Evolutionary conservation across 2,113 vertebrate genomes (phyloP).

Genomic region (Theristicus caerulescens): DNA sequence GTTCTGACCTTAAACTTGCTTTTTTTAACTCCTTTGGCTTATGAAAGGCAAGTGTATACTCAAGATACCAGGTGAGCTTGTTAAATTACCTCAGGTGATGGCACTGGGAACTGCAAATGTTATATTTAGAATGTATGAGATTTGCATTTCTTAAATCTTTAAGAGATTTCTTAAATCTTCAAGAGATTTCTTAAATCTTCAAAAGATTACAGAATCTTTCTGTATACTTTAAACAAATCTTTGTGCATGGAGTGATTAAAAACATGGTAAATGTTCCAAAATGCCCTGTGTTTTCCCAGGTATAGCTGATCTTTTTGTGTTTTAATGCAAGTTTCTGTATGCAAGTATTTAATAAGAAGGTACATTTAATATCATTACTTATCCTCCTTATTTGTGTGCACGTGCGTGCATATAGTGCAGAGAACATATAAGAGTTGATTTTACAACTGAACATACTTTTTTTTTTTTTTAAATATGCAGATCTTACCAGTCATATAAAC

Average conservation of each 20-base stretch:
- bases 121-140: neutral
- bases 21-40: neutral
- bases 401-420: neutral
- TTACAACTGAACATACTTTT: neutral
- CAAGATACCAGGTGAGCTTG: neutral
- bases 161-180: neutral
- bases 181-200: neutral
- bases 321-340: neutral
- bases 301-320: neutral
- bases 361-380: neutral
- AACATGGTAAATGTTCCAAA: neutral
- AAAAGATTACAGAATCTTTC: neutral
- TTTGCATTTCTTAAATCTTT: neutral
- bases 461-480: neutral
- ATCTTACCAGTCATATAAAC: neutral
- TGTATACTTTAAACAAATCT: neutral
- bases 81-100: neutral
- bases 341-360: neutral
- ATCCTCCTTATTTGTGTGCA: neutral
- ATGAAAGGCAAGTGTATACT: neutral
- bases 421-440: neutral
- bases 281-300: neutral
- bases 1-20: neutral
- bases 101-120: neutral
- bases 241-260: neutral